phyloP scores from a whole-genome alignment of 2,113 vertebrate species.

The Corythornis cristatus region DNA sequence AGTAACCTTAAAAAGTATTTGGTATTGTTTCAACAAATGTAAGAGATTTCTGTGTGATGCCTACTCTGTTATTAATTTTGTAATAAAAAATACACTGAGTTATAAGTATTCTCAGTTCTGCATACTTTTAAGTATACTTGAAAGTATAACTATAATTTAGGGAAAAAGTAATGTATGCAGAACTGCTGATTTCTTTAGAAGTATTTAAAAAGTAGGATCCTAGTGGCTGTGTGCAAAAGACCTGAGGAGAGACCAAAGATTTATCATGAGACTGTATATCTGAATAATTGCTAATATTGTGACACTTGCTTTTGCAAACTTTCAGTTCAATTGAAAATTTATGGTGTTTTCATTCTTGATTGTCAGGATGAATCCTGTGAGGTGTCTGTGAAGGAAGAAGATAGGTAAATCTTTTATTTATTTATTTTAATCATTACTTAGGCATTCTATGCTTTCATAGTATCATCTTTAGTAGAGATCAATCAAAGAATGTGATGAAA shows the following conservation, averaged over 20 bases:
- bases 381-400: slow-evolving; percentile 34
- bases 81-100: background rate
- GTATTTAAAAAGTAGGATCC: background rate
- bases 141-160: background rate
- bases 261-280: background rate
- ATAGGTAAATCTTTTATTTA: slow-evolving; percentile 19
- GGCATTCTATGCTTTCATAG: background rate
- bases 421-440: background rate
- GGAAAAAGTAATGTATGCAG: background rate
- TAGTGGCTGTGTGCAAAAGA: background rate
- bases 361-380: slow-evolving; percentile 47
- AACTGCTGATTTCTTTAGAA: background rate
- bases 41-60: background rate
- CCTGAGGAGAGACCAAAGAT: background rate
- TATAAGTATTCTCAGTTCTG: background rate
- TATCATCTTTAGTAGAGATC: background rate
- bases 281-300: background rate
- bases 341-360: background rate
- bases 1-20: background rate
- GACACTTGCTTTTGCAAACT: background rate
- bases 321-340: background rate
- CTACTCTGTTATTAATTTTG: background rate
- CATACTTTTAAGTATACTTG: background rate
- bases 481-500: background rate
- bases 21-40: background rate